Conservation (phyloP, 2,888 invertebrate genomes). For the Onchidella celtica region DNA sequence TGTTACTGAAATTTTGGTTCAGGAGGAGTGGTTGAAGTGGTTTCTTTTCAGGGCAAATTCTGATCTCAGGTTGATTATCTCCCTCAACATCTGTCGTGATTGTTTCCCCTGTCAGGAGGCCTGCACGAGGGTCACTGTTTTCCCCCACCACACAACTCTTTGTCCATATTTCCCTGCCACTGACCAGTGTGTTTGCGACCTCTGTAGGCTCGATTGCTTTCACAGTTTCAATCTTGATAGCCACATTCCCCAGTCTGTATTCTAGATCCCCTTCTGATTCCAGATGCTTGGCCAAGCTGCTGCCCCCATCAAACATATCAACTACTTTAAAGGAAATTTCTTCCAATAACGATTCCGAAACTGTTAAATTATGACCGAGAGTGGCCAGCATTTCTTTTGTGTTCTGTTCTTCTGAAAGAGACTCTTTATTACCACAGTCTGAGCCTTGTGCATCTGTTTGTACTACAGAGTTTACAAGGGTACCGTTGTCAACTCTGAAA, state of each 20-base stretch:
- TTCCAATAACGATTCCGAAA: conserved; percentile 3
- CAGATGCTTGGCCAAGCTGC: background rate
- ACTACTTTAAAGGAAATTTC: conserved; percentile 10
- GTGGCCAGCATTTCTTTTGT: background rate
- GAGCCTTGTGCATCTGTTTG: background rate
- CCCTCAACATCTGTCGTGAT: too few relatives aligned
- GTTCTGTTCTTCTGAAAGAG: background rate
- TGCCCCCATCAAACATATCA: background rate
- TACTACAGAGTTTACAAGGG: background rate
- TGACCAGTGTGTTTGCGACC: background rate
- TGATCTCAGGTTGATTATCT: too few relatives aligned
- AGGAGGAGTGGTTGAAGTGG: too few relatives aligned
- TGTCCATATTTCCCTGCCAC: background rate
- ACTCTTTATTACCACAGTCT: background rate
- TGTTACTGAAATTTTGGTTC: too few relatives aligned
- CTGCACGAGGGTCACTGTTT: background rate
- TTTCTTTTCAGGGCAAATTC: too few relatives aligned
- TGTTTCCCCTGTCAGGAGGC: too few relatives aligned
- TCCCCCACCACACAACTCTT: background rate
- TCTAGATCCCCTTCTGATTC: background rate
- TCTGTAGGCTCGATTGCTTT: background rate
- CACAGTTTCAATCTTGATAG: background rate
- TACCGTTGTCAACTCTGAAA: background rate
- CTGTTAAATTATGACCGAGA: background rate
- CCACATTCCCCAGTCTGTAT: background rate